Conservation (phyloP, 2,113 vertebrate species). For the Psittacula cyanocephala region DNA sequence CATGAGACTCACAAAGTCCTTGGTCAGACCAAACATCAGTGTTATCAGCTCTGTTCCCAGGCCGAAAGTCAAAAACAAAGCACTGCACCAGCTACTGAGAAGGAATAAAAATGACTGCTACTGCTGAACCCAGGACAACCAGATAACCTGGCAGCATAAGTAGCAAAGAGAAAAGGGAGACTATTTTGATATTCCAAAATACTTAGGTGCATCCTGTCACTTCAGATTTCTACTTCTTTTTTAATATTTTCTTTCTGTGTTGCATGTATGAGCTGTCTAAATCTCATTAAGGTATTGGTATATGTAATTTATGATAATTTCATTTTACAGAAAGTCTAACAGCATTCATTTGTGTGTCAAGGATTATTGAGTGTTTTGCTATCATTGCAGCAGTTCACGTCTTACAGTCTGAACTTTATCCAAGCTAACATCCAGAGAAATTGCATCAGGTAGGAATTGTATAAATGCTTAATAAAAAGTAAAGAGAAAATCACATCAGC, state of each 20-base stretch:
- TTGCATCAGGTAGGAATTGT: neutral
- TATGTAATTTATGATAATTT: neutral
- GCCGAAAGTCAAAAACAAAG: too few species aligned
- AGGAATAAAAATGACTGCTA: too few species aligned
- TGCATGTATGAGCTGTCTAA: neutral
- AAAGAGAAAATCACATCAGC: neutral
- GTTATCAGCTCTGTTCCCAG: too few species aligned
- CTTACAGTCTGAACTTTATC: neutral
- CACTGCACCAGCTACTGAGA: too few species aligned
- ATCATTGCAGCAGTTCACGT: neutral
- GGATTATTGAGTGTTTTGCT: neutral
- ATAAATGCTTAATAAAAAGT: neutral
- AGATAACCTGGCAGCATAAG: neutral
- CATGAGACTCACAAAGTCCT: too few species aligned
- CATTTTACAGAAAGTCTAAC: neutral
- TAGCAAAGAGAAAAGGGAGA: neutral
- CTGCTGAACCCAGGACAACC: too few species aligned
- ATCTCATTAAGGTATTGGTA: neutral
- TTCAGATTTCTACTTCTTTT: neutral
- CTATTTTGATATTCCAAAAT: neutral
- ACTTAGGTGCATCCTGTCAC: neutral
- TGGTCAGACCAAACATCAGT: too few species aligned
- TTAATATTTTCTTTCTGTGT: neutral
- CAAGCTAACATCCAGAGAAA: neutral
- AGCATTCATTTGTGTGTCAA: neutral